Conservation (phyloP, 2,797 vertebrate genomes). For the Amblyopsis hoosieri region DNA sequence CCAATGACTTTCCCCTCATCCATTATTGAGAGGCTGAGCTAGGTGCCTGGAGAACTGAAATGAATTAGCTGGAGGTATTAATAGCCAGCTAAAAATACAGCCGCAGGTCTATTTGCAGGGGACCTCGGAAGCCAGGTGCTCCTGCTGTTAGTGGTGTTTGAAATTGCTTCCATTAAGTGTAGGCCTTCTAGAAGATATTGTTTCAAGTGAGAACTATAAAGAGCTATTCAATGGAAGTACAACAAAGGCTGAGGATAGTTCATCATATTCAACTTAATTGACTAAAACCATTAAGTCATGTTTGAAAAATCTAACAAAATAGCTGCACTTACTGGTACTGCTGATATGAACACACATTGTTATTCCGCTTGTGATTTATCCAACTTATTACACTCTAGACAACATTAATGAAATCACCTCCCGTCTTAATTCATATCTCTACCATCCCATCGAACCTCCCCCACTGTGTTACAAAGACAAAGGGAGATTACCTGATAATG, state of each 20-base stretch:
- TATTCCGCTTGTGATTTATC: constrained; percentile 5
- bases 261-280: too few relatives aligned
- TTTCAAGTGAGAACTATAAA: constrained; percentile 23
- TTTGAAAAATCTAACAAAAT: too few relatives aligned
- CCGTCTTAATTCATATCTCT: constrained; percentile 41
- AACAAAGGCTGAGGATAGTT: neutral
- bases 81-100: constrained; percentile 79
- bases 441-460: constrained; percentile 53
- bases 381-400: constrained; percentile 21
- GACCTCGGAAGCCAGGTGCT: constrained; percentile 56
- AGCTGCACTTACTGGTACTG: too few relatives aligned
- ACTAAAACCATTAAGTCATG: too few relatives aligned
- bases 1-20: constrained; percentile 79
- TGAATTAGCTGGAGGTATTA: constrained; percentile 80
- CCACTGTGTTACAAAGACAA: constrained; percentile 55
- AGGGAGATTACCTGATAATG: constrained; percentile 59
- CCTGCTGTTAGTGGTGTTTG: constrained; percentile 40
- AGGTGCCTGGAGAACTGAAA: constrained; percentile 76
- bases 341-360: too few relatives aligned
- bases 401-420: constrained; percentile 59
- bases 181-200: constrained; percentile 11
- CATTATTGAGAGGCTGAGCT: constrained; percentile 77
- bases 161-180: constrained; percentile 35
- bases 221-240: constrained; percentile 11
- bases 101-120: constrained; percentile 70